These are phyloP conservation scores for Pimpla rufipes DNA, from an alignment of 2,888 invertebrate genomes.

Conservation along the genomic window DNA sequence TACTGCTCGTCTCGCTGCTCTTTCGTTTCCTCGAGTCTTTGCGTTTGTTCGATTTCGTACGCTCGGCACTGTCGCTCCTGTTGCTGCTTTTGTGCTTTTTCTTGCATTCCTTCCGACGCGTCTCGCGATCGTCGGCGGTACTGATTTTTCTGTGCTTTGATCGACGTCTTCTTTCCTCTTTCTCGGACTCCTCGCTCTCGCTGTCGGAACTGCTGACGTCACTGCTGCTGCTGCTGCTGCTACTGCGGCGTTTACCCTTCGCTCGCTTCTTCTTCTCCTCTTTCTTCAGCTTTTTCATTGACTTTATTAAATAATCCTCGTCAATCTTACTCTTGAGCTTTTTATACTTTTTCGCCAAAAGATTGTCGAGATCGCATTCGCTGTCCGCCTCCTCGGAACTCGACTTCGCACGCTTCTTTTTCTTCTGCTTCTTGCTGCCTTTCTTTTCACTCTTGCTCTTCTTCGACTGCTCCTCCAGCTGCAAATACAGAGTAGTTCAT, in stretches of 20 bases:
- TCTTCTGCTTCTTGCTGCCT: constrained; percentile 81
- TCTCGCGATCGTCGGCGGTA: constrained; percentile 58
- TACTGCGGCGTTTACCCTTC: constrained; percentile 56
- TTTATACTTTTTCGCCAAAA: constrained; percentile 90
- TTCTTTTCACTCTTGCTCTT: constrained; percentile 78
- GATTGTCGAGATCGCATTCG: constrained; percentile 87
- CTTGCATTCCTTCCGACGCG: constrained; percentile 69
- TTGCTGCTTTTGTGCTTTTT: constrained; percentile 55
- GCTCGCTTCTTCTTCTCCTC: constrained; percentile 73
- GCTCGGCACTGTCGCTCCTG: constrained; percentile 33
- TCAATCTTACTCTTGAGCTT: constrained; percentile 88
- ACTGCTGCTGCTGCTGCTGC: constrained; percentile 62
- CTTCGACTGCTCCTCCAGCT: constrained; percentile 87
- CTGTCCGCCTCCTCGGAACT: constrained; percentile 63
- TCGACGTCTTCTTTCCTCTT: constrained; percentile 44
- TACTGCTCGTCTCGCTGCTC: constrained; percentile 62
- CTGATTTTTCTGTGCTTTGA: constrained; percentile 37
- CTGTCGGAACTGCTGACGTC: constrained; percentile 62
- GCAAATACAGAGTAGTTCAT: constrained; percentile 47
- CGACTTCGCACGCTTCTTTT: constrained; percentile 80
- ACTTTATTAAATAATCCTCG: constrained; percentile 83
- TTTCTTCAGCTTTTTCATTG: constrained; percentile 79
- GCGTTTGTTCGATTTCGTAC: constrained; percentile 41
- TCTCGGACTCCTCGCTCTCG: constrained; percentile 53
- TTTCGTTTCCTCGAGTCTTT: constrained; percentile 65